A percentile compares a stretch with the other conserved stretches of the same genome.
These are phyloP conservation scores for Motacilla alba DNA, from an alignment of 2,113 vertebrate species.

Conservation along the genomic window DNA sequence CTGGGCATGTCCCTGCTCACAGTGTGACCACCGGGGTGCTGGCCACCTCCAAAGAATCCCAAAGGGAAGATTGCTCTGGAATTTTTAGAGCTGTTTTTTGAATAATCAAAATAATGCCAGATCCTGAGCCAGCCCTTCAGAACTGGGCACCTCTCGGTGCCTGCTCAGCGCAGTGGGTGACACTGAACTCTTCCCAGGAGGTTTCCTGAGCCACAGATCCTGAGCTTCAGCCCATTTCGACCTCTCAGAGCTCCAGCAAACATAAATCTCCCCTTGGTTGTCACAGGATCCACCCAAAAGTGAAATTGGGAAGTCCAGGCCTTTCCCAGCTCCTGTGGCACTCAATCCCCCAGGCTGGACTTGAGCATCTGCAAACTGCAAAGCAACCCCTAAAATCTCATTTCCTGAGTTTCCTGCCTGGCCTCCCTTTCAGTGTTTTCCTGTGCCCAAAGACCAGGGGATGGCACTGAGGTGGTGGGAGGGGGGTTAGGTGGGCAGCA, in stretches of 20 bases:
- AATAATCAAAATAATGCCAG: neutral
- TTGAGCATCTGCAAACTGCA: neutral
- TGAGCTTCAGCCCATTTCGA: neutral
- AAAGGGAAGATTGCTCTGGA: neutral
- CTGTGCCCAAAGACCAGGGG: neutral
- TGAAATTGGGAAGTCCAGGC: neutral
- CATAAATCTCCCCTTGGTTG: neutral
- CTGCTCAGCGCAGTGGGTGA: neutral
- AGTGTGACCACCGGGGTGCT: neutral
- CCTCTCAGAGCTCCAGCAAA: neutral
- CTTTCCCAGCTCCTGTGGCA: neutral
- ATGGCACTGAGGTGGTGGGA: neutral
- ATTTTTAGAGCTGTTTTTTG: neutral
- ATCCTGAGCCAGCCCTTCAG: neutral
- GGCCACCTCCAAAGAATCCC: neutral
- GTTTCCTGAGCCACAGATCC: neutral
- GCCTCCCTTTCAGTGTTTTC: neutral
- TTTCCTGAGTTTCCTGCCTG: neutral
- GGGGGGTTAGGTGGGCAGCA: neutral
- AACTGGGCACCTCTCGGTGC: neutral
- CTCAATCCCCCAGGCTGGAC: neutral
- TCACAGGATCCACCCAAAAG: neutral
- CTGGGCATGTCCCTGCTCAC: neutral
- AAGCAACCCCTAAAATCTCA: neutral
- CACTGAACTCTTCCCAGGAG: neutral